phyloP scores from a whole-genome alignment of 2,797 vertebrate species.

The Chiroxiphia lanceolata region DNA sequence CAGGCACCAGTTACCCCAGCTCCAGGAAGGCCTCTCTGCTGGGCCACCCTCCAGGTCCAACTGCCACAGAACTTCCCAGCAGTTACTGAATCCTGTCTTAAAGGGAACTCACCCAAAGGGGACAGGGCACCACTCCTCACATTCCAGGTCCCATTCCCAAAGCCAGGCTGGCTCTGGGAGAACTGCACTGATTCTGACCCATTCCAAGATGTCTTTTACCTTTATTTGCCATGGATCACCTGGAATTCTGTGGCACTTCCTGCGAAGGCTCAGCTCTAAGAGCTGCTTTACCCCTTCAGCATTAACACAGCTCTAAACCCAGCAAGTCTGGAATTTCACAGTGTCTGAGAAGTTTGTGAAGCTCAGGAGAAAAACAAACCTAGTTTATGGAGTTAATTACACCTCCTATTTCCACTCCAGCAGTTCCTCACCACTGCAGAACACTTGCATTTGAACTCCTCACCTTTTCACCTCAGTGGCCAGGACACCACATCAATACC shows the following conservation, averaged over 20 bases:
- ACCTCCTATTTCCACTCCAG: no score
- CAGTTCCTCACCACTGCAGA: no score
- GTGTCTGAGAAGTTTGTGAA: neutral
- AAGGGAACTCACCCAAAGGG: neutral
- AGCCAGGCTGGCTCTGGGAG: neutral
- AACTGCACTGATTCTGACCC: neutral
- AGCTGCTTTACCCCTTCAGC: neutral
- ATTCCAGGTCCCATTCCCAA: neutral
- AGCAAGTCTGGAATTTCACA: fast-evolving
- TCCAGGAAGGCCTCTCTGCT: neutral
- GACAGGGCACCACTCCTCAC: neutral
- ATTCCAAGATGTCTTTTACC: fast-evolving
- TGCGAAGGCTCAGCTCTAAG: neutral
- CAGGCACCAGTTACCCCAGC: neutral
- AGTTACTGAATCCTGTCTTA: neutral
- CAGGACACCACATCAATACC: neutral
- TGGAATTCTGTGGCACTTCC: neutral
- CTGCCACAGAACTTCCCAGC: neutral
- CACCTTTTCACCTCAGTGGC: neutral
- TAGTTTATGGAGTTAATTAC: neutral
- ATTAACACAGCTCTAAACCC: neutral
- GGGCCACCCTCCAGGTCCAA: neutral
- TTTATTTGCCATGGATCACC: fast-evolving
- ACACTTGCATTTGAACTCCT: neutral
- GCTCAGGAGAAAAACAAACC: neutral